phyloP scores from a whole-genome alignment of 2,113 vertebrate genomes.

The Aythya baeri region DNA sequence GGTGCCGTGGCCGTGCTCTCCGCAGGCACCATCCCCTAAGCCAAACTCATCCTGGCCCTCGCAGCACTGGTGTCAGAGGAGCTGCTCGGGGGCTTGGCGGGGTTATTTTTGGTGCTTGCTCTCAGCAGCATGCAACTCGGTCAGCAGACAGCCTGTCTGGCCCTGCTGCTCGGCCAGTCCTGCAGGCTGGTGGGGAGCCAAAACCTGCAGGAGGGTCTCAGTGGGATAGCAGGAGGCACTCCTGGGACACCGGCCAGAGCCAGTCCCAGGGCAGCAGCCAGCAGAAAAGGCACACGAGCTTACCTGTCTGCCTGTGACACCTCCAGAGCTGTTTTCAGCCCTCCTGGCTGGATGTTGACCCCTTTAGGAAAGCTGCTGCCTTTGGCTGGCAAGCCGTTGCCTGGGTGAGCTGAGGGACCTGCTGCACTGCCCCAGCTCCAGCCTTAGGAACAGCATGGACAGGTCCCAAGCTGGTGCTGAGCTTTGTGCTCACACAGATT shows the following conservation, averaged over 20 bases:
- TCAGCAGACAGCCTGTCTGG: neutral
- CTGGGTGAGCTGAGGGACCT: neutral
- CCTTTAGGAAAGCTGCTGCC: neutral
- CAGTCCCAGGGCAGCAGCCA: neutral
- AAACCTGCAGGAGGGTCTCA: neutral
- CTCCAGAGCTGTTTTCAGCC: neutral
- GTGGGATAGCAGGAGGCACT: rapidly evolving
- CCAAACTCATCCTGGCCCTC: neutral
- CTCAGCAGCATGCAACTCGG: neutral
- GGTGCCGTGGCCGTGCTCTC: neutral
- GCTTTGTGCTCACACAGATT: neutral
- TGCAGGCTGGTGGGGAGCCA: neutral
- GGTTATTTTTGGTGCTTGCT: slow-evolving; percentile 17
- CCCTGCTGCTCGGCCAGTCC: rapidly evolving
- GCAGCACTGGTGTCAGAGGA: neutral
- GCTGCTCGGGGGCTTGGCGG: neutral
- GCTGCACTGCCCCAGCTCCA: rapidly evolving
- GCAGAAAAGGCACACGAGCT: rapidly evolving
- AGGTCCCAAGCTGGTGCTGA: neutral
- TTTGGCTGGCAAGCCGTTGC: rapidly evolving
- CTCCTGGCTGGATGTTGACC: neutral
- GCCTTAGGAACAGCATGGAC: neutral
- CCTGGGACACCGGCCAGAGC: neutral
- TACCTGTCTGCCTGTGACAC: neutral
- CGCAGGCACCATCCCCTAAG: neutral